Conservation (phyloP, 2,113 vertebrate genomes). For the Azemiops feae region DNA sequence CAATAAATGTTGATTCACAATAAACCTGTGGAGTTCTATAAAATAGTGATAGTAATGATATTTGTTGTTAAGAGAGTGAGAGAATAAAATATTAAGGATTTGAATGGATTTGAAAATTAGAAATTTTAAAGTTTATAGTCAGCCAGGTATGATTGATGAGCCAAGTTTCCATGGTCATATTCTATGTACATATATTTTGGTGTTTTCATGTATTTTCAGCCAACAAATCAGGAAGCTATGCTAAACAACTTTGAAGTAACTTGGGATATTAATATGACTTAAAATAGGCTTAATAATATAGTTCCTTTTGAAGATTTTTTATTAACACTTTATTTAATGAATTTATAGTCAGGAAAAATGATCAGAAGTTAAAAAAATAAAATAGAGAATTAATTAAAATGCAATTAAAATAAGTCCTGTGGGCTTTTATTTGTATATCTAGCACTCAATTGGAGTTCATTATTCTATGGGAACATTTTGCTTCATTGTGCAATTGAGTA, state of each 20-base stretch:
- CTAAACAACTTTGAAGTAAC: background rate
- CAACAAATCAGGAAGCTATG: background rate
- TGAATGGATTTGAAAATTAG: constrained; percentile 8
- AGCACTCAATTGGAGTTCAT: background rate
- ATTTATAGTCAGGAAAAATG: background rate
- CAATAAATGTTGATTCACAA: constrained; percentile 16
- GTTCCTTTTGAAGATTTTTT: background rate
- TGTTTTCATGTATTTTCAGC: background rate
- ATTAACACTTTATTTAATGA: background rate
- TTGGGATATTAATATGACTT: background rate
- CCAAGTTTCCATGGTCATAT: background rate
- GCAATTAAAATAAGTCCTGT: background rate
- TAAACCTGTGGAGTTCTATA: background rate
- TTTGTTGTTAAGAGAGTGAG: background rate
- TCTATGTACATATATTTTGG: background rate
- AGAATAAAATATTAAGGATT: background rate
- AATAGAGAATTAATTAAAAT: background rate
- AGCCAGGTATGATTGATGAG: rapidly evolving
- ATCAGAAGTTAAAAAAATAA: background rate
- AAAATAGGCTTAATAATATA: background rate
- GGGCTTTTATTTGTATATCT: background rate
- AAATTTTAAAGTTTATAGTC: constrained; percentile 31
- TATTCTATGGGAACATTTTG: constrained; percentile 20
- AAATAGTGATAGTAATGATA: background rate
- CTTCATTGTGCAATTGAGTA: background rate